Evolutionary conservation across 2,113 vertebrate species (phyloP).

Genomic region (Psittacus erithacus): DNA sequence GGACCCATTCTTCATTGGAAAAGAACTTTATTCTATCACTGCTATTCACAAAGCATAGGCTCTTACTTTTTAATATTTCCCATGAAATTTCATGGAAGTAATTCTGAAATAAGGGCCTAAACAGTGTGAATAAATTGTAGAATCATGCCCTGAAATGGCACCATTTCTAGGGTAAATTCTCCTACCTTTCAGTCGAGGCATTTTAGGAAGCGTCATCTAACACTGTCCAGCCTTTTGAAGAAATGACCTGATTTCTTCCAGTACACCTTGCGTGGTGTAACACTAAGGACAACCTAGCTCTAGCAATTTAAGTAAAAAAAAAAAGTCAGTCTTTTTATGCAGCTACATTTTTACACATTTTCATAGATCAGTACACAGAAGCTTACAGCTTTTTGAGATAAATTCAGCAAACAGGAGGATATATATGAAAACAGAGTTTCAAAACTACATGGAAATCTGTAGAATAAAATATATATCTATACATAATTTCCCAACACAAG

Average conservation of each 20-base stretch:
- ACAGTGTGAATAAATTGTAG: neutral
- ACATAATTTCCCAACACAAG: constrained; percentile 60
- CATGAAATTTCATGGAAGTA: neutral
- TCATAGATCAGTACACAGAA: constrained; percentile 7
- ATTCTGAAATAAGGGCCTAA: neutral
- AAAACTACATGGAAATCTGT: constrained; percentile 47
- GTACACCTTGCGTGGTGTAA: neutral
- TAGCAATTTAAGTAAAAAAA: neutral
- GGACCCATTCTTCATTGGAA: neutral
- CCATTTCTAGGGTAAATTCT: neutral
- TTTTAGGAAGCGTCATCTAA: constrained; percentile 11
- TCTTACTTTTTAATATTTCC: neutral
- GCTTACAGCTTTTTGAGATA: constrained; percentile 4
- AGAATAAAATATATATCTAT: constrained; percentile 72
- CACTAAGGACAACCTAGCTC: neutral
- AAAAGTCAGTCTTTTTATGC: neutral
- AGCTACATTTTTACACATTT: neutral
- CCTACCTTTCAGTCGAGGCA: neutral
- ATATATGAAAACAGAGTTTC: constrained; percentile 27
- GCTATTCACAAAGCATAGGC: neutral
- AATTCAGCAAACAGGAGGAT: neutral
- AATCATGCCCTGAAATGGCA: neutral
- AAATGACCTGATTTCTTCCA: neutral
- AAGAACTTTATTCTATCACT: neutral
- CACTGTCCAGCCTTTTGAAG: neutral